Base-by-base conservation (phyloP, 2,797 vertebrate genomes). In the Argentina silus region DNA sequence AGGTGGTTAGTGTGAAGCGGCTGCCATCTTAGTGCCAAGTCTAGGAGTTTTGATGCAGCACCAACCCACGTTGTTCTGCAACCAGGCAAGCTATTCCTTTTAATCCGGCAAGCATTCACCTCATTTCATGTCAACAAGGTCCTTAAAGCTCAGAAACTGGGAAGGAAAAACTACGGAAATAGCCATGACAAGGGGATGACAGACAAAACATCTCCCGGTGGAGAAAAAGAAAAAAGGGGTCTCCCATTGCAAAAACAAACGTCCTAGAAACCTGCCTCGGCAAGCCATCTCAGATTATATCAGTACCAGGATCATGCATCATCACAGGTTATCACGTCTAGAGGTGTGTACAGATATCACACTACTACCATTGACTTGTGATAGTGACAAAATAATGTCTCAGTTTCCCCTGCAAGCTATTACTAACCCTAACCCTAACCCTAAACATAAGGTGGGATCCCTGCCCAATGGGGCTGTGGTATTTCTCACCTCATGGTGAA, bases 51-150 rank as follows among this genome's bases (percentile, higher is more conserved):
- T 72, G 86, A 83, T 80, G 83, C 66, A 6, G 69, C 77, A 79
- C 62, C 79, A 59, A 65, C 60, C 50, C 27, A 36, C 63, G 85
- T 88, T 87, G 78, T 88, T 87, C 64, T 56, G 51, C 72, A 80
- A 80, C 79, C 69, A 78, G 78, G 76, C 85, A 64, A 86, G 85
- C 83, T 87, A 88, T 89, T 90, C 78, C 76, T 74, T 90, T 90
- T 91, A 85, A 91, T 89, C 85, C 66, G 14, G 65, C 50, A 72
- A 83, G 86, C 89, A 90, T 92, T 89, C 85, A 88, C 89, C 81
- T 81, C 78, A 86, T 88, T 92, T 83, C 78, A 80, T 64, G 77
- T 90, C 87, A 92, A 87, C 81, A 59, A 85, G 85, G 76, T 78
- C 69, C 84, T 90, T 88, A 80, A 85, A 85, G 83, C 73, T 77